Evolutionary conservation across 2,113 vertebrate species (phyloP).

Genomic region (Oncorhynchus kisutch): DNA sequence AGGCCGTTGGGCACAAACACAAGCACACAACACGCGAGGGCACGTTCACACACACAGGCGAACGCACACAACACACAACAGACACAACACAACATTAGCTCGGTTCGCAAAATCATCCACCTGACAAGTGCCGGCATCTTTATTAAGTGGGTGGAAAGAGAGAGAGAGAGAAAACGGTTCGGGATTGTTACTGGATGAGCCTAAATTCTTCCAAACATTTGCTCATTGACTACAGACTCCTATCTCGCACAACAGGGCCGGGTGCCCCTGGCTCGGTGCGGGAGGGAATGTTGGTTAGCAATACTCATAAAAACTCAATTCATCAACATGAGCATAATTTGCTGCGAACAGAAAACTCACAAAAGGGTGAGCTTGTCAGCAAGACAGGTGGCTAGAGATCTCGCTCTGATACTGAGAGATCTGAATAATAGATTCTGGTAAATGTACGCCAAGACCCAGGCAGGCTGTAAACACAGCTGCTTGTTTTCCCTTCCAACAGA

Average conservation of each 20-base stretch:
- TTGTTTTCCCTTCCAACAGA: conserved; percentile 99
- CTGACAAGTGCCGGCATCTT: conserved; percentile 31
- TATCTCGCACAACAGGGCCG: conserved; percentile 58
- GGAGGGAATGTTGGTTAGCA: conserved; percentile 91
- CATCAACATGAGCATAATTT: conserved; percentile 99
- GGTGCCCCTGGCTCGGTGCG: conserved; percentile 87
- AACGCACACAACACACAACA: neutral
- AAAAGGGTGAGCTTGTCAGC: conserved; percentile 99
- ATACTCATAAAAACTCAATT: conserved; percentile 99
- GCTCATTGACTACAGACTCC: conserved; percentile 83
- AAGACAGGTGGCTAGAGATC: conserved; percentile 99
- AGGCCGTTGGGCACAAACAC: conserved; percentile 21
- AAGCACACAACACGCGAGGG: conserved; percentile 18
- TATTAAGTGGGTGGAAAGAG: neutral
- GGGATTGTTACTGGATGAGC: neutral
- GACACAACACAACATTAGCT: neutral
- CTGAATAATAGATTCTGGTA: conserved; percentile 99
- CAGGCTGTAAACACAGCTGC: conserved; percentile 99
- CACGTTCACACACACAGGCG: neutral
- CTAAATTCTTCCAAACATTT: conserved; percentile 83
- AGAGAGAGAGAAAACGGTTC: neutral
- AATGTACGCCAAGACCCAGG: conserved; percentile 99
- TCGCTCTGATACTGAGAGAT: conserved; percentile 99
- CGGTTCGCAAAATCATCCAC: conserved; percentile 18
- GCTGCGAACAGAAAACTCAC: conserved; percentile 98